Percentiles rank a stretch among this genome's conserved stretches.
These are phyloP conservation scores for Aldabrachelys gigantea DNA, from an alignment of 2,113 vertebrate genomes.

Conservation along the genomic window DNA sequence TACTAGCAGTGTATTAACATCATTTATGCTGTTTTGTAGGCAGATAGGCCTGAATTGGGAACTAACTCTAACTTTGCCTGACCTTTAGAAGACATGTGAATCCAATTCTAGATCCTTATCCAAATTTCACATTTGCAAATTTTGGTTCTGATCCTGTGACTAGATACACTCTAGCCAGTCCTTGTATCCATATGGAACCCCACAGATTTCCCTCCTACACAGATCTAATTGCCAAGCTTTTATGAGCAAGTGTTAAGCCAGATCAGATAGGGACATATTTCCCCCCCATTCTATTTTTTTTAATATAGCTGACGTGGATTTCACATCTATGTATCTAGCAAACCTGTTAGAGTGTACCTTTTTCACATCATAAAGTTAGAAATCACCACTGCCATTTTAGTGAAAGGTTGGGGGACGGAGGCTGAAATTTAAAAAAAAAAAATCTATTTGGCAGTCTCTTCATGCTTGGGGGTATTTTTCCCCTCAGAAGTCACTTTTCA, in stretches of 20 bases:
- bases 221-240: not conserved
- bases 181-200: not conserved
- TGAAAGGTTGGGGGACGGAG: not conserved
- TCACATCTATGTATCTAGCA: conserved; percentile 25
- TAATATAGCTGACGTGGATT: not conserved
- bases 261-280: not conserved
- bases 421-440: not conserved
- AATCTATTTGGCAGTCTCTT: conserved; percentile 32
- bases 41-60: not conserved
- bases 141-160: not conserved
- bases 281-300: not conserved
- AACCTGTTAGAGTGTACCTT: not conserved
- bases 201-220: not conserved
- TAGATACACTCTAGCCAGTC: not conserved
- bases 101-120: not conserved
- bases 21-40: not conserved
- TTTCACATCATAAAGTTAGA: conserved; percentile 36
- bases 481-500: conserved; percentile 64
- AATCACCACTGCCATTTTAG: conserved; percentile 45
- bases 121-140: not conserved
- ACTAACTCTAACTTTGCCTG: not conserved
- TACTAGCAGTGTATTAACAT: not conserved
- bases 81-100: not conserved
- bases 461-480: conserved; percentile 57
- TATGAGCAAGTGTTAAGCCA: not conserved